Base-by-base conservation (phyloP, 2,113 vertebrate genomes). In the Pitta sordida region DNA sequence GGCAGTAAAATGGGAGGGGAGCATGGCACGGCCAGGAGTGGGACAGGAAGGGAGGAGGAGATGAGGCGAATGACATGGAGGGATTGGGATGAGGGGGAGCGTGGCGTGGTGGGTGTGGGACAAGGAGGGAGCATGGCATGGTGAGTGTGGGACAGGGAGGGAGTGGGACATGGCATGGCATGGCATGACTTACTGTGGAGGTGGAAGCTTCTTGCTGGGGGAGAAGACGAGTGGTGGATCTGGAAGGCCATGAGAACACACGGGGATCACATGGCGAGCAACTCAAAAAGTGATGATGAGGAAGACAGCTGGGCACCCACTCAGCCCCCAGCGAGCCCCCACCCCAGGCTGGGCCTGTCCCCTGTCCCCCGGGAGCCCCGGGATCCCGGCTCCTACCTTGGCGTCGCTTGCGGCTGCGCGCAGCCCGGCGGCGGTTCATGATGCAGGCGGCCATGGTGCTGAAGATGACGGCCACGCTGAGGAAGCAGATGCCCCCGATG, bases 401-500 rank as follows among this genome's bases (percentile, higher is more conserved):
- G 67, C 91, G 96, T 39, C 97, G 97, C 70, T 97, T 97, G 23
- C 56, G 95, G 55, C 93, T 11, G 27, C 97, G 98, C 0, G 86
- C 93, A 1, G 94, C 97, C 19, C 98, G 97, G 76, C 98, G 98
- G n/a, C 98, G 98, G 93, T 97, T 99, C 98, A 99, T 98, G 87
- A 98, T 91, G 95, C 98, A 99, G 19, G 98, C 99, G 0, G 98
- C 98, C 94, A 98, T 95, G 84, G 99, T 88, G 68, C 99, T 99
- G 75, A 99, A 98, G 84, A 99, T 92, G 82, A 99, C 97, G 3
- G 99, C 98, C 76, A 98, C 96, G 68, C 98, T 98, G 86, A 99
- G 98, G 96, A 99, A 99, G 96, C 99, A 99, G 93, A 98, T 97
- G 5, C 99, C 99, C 1, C 98, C 99, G 14, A 99, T 96, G 85